Conservation (phyloP, 2,797 vertebrate species). For the Falco novaeseelandiae region DNA sequence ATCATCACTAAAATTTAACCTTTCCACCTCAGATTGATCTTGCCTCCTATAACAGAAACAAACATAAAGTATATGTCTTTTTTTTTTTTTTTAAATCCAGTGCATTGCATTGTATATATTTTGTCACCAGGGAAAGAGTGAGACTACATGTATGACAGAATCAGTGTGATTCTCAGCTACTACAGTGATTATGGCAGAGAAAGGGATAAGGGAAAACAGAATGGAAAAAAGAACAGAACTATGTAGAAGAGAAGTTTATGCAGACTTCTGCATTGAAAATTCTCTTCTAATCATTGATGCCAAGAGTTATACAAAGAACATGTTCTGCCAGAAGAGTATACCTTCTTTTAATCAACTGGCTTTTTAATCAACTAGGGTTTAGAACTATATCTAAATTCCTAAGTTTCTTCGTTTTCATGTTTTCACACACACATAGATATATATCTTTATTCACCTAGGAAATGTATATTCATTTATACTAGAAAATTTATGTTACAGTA, state of each 20-base stretch:
- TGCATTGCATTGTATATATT: neutral
- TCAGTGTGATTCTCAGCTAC: neutral
- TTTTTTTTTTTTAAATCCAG: neutral
- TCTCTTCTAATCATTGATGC: neutral
- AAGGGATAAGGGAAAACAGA: neutral
- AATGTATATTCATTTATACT: neutral
- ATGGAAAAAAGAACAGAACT: neutral
- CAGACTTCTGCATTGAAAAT: neutral
- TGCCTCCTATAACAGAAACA: neutral
- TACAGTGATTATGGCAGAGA: neutral
- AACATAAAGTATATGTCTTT: neutral
- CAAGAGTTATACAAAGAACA: neutral
- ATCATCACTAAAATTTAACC: neutral
- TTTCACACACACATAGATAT: neutral
- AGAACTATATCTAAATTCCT: neutral
- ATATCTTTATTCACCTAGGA: neutral
- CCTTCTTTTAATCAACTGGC: neutral
- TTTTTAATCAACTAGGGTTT: neutral
- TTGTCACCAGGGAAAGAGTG: neutral
- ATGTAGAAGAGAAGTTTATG: neutral
- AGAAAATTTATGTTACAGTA: neutral
- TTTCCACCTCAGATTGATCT: neutral
- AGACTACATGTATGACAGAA: neutral
- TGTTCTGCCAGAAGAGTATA: neutral
- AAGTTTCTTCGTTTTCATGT: neutral